Conservation (phyloP, 2,888 invertebrate genomes). For the Hydrotaea diabolus region DNA sequence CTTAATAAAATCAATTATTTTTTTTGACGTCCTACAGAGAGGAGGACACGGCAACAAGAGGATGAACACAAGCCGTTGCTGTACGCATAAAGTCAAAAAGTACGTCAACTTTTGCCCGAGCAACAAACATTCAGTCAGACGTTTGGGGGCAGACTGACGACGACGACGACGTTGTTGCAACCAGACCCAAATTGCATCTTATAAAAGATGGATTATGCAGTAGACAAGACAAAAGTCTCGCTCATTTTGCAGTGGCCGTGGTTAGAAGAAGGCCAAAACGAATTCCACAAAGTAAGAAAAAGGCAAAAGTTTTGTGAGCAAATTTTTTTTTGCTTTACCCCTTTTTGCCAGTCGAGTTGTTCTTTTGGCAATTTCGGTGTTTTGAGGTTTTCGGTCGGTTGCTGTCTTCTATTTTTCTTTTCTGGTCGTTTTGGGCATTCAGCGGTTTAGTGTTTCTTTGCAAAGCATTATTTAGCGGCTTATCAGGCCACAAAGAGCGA, state of each 20-base stretch:
- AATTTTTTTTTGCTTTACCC: neutral
- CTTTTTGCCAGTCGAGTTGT: conserved; percentile 23
- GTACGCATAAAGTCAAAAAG: conserved; percentile 23
- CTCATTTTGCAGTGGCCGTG: conserved; percentile 29
- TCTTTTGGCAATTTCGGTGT: conserved; percentile 29
- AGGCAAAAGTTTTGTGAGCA: neutral
- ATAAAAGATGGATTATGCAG: conserved; percentile 19
- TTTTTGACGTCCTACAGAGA: neutral
- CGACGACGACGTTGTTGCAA: conserved; percentile 32
- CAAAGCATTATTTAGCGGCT: conserved; percentile 25
- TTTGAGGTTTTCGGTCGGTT: conserved; percentile 21
- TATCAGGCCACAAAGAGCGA: conserved; percentile 10
- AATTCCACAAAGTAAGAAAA: neutral
- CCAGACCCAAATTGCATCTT: conserved; percentile 36
- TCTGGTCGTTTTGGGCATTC: neutral
- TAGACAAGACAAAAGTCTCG: conserved; percentile 1
- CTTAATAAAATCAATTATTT: conserved; percentile 58
- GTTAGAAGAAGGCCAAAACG: neutral
- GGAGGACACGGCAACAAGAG: neutral
- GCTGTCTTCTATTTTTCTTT: neutral
- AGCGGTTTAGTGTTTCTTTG: neutral
- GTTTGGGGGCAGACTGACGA: neutral
- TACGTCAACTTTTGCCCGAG: neutral
- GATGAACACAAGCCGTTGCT: neutral
- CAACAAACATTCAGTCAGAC: neutral